A percentile compares a stretch with the other conserved stretches of the same genome.
Evolutionary conservation across 1,140 invertebrate genomes (phyloP).

Genomic region (Choristoneura fumiferana): DNA sequence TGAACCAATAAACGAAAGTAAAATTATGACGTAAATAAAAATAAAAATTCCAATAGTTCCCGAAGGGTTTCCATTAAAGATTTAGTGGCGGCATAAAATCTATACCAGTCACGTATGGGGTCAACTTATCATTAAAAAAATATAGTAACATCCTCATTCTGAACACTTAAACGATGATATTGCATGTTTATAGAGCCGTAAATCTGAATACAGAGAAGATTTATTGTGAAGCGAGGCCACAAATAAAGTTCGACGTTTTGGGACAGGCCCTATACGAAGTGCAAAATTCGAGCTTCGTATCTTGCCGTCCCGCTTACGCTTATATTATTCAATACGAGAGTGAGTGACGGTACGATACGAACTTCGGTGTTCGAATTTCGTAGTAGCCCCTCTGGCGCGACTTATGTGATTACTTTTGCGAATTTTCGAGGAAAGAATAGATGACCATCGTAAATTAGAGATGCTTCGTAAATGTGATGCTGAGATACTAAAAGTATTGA

Average conservation of each 20-base stretch:
- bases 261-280: too few species aligned
- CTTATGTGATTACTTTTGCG: slow-evolving; percentile 35
- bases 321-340: too few species aligned
- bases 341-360: too few species aligned
- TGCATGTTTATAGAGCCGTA: slow-evolving; percentile 61
- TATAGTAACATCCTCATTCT: too few species aligned
- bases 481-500: too few species aligned
- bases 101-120: not conserved
- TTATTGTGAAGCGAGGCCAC: slow-evolving; percentile 49
- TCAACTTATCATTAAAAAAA: slow-evolving; percentile 1
- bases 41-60: slow-evolving; percentile 2
- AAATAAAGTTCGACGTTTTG: slow-evolving; percentile 56
- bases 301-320: too few species aligned
- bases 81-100: not conserved
- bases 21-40: not conserved
- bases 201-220: slow-evolving; percentile 53
- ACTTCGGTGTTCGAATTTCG: too few species aligned
- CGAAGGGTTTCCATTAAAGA: not conserved
- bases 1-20: not conserved
- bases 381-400: too few species aligned
- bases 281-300: too few species aligned
- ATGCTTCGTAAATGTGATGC: not conserved
- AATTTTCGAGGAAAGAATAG: slow-evolving; percentile 16
- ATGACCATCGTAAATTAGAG: slow-evolving; percentile 11
- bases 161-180: slow-evolving; percentile 40